Evolutionary conservation across 1,140 invertebrate genomes (phyloP), one percentile per base, ranked within the genome.

Genomic region (Magallana angulata): DNA sequence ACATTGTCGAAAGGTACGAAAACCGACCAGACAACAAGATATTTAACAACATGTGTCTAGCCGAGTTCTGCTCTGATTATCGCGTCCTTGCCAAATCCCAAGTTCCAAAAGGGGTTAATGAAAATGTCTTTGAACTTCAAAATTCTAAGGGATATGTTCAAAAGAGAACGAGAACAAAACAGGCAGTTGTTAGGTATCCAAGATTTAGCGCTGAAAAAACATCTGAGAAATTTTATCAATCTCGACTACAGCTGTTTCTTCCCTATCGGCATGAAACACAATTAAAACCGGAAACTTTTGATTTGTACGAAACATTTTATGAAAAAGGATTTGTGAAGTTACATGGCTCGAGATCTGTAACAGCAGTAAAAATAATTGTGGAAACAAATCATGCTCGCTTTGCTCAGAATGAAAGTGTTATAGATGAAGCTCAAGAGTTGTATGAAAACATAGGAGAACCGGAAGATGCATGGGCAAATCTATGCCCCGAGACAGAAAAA

Each of bases 11-110:
- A 60, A 57, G 57, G 57, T 87, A 82, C 57, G 57, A 68, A 83
- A 80, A 57, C 30, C 18, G 86, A 60, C 86, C 86, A 18, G 1
- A n/a, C n/a, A 56, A 3, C 12, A 11, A 11, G 57, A 5, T 30
- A 11, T 86, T 86, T 68, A 36, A 87, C 7, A 64, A 56, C 4
- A 62, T 87, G 1, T 87, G 86, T 36, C 80, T 82, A 62, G 86
- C 86, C 5, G 36, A 59, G 30, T 90, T 90, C 71, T 88, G 84
- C 56, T 86, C 89, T 7, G 82, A 84, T 30, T 90, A 87, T 68
- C 18, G 87, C 12, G 80, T 88, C 36, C 18, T 90, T 12, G 59
- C 87, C 60, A 36, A 36, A 24, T 56, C 62, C 18, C 71, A 90
- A 81, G 48, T 84, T 11, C 60, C 64, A 83, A 30, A 8, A 62